Base-by-base conservation (phyloP, 2,113 vertebrate genomes). In the Fregetta grallaria region DNA sequence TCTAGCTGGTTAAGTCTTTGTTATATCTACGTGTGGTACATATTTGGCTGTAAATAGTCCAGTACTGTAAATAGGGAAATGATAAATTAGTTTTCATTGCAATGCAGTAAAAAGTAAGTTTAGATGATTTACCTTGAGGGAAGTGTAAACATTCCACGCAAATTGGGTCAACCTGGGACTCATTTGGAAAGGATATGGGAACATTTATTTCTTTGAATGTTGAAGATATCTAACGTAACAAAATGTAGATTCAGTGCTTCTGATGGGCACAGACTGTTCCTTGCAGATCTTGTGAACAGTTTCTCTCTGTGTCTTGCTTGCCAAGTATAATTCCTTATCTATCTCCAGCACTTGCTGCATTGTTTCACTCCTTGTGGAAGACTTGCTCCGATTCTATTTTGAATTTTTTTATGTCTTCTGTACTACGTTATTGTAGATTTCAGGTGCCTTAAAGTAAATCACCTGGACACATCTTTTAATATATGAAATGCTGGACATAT, bases 221-320 rank as follows among this genome's bases (percentile, higher is more conserved):
- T 19, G 44, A 86, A 94, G 79, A 93, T 85, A 38, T 44, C 62
- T 76, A 70, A 68, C 65, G 42, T 82, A 93, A 92, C 50, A 86
- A 93, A 96, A 94, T 40, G 25, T 91, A 93, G 73, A 85, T 53
- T 92, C 75, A 65, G 52, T 76, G 88, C 47, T 96, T 96, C 89
- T 94, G 80, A 95, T 32, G 89, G 66, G 26, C n/a, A 92, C 40
- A 83, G 74, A 58, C 47, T 76, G 44, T 59, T 97, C 90, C 94
- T 97, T 55, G n/a, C 96, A 96, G 96, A 97, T 63, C 92, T 62
- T 89, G 55, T 86, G 95, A 92, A 96, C 65, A 79, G 87, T 94
- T 97, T 96, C 50, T 92, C 68, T 92, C 87, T 81, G 49, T 52
- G 32, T 83, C 87, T 94, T 90, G 96, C 72, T 92, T 83, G 72